phyloP scores from a whole-genome alignment of 2,888 invertebrate species.

The Aproaerema taeniolella region DNA sequence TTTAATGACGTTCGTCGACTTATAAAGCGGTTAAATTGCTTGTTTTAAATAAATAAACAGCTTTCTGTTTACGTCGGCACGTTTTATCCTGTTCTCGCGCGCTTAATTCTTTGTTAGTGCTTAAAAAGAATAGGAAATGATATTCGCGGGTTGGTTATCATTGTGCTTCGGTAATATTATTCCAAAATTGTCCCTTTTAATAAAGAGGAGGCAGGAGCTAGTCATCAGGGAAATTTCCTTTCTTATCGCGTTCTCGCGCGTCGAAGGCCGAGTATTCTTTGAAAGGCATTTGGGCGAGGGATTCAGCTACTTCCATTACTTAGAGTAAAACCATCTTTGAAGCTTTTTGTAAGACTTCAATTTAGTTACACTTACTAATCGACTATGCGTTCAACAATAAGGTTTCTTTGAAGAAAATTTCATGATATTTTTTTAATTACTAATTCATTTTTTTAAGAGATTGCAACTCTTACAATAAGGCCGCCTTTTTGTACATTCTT shows the following conservation, averaged over 20 bases:
- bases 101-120: conserved; percentile 23
- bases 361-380: no score
- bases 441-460: no score
- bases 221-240: conserved; percentile 6
- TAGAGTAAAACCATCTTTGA: not conserved
- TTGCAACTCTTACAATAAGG: no score
- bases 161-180: conserved; percentile 7
- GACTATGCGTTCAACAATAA: no score
- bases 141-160: conserved; percentile 17
- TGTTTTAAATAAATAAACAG: conserved; percentile 56
- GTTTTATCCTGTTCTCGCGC: conserved; percentile 25
- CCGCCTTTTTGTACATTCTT: no score
- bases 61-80: conserved; percentile 34
- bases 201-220: conserved; percentile 1
- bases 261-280: conserved; percentile 4
- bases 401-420: no score
- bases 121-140: conserved; percentile 23
- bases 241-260: conserved; percentile 4
- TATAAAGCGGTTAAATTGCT: conserved; percentile 54
- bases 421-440: no score
- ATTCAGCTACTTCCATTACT: not conserved
- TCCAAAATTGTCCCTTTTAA: conserved; percentile 5
- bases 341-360: no score
- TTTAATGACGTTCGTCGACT: conserved; percentile 52
- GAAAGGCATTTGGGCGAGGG: conserved; percentile 3